These are phyloP conservation scores for Lepus oiostolus DNA, from an alignment of 2,797 vertebrate species.

Conservation along the genomic window DNA sequence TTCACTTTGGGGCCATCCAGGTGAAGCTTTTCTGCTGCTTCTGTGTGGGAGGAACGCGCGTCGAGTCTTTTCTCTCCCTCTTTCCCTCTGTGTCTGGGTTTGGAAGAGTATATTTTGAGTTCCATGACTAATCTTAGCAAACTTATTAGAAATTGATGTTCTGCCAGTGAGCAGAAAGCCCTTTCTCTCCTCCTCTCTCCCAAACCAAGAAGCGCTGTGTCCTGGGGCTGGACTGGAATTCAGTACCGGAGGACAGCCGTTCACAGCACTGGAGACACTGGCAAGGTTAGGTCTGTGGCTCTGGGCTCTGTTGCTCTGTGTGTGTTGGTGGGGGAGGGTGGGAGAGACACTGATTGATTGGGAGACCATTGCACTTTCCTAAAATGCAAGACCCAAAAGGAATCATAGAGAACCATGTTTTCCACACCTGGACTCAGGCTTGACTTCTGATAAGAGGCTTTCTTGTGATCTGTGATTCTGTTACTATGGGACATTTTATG, in stretches of 20 bases:
- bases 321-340: neutral
- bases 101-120: slow-evolving; percentile 58
- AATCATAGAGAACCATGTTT: neutral
- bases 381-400: neutral
- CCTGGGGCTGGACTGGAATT: neutral
- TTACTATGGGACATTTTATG: neutral
- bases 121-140: neutral
- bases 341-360: neutral
- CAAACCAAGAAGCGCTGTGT: neutral
- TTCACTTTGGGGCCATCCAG: slow-evolving; percentile 44
- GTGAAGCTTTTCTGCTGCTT: slow-evolving; percentile 43
- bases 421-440: neutral
- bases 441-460: neutral
- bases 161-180: neutral
- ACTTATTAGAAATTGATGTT: slow-evolving; percentile 56
- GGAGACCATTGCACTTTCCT: neutral
- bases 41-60: neutral
- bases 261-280: neutral
- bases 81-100: neutral
- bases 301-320: neutral
- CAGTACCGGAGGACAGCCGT: neutral
- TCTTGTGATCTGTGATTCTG: neutral
- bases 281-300: neutral
- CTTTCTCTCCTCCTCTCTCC: neutral
- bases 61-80: neutral